A percentile compares a stretch with the other conserved stretches of the same genome.
phyloP scores from a whole-genome alignment of 2,888 invertebrate genomes.

The Xestia ashworthii region DNA sequence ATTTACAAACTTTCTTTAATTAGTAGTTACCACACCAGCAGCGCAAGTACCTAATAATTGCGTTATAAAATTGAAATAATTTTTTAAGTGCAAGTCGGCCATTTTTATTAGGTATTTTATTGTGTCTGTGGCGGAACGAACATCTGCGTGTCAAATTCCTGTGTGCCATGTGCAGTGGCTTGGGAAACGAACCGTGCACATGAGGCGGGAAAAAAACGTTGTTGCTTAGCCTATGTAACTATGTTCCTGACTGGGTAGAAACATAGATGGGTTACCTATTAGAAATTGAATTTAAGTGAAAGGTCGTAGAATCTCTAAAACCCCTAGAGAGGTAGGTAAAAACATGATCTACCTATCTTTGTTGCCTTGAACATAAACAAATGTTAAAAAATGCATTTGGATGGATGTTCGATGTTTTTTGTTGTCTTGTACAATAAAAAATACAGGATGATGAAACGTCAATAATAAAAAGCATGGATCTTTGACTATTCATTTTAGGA shows the following conservation, averaged over 20 bases:
- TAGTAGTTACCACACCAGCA: background rate
- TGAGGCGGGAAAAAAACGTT: conserved; percentile 76
- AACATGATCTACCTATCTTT: background rate
- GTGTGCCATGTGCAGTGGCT: conserved; percentile 88
- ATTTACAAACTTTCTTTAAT: conserved; percentile 4
- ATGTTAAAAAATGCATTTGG: background rate
- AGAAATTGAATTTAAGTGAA: conserved; percentile 11
- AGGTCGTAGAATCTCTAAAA: background rate
- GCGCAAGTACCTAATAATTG: conserved; percentile 14
- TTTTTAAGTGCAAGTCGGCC: conserved; percentile 73
- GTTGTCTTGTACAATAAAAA: background rate
- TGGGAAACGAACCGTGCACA: conserved; percentile 88
- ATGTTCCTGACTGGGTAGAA: conserved; percentile 48
- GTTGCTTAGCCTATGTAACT: conserved; percentile 72
- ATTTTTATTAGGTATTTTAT: conserved; percentile 87
- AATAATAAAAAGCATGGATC: background rate
- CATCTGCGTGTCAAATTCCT: conserved; percentile 91
- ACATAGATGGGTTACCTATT: background rate
- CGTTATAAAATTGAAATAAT: conserved; percentile 39
- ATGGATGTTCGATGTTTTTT: background rate
- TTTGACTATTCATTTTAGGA: background rate
- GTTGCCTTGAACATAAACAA: background rate
- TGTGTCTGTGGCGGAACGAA: conserved; percentile 83
- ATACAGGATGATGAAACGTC: background rate
- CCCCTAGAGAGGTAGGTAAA: background rate